Evolutionary conservation across 2,113 vertebrate species (phyloP).

Genomic region (Brachyhypopomus occidentalis): DNA sequence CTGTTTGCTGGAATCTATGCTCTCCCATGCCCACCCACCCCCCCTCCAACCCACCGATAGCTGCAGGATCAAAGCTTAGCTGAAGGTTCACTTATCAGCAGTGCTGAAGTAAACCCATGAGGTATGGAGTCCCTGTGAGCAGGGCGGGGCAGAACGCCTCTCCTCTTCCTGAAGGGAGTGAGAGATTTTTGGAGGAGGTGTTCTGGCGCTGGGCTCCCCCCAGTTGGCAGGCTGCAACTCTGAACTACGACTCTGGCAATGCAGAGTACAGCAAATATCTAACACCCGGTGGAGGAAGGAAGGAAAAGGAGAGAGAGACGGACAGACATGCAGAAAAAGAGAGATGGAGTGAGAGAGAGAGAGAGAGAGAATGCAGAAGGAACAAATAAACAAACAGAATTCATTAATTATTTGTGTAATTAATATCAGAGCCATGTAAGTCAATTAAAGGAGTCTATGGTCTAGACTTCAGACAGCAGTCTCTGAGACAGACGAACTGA

Average conservation of each 20-base stretch:
- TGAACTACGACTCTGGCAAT: slow-evolving; percentile 26
- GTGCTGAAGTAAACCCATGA: not conserved
- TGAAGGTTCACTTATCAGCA: not conserved
- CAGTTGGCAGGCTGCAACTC: slow-evolving; percentile 23
- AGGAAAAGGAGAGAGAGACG: not conserved
- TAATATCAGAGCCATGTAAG: not conserved
- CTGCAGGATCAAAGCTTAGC: not conserved
- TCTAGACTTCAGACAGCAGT: not conserved
- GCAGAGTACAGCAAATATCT: slow-evolving; percentile 37
- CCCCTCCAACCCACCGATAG: not conserved
- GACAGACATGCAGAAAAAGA: not conserved
- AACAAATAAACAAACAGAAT: slow-evolving; percentile 22
- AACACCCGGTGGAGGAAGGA: slow-evolving; percentile 17
- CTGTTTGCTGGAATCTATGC: not conserved
- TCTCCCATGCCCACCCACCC: too few species aligned
- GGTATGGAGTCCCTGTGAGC: slow-evolving; percentile 16
- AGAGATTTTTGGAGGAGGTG: slow-evolving; percentile 42
- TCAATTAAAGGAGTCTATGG: not conserved
- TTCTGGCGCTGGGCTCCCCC: slow-evolving; percentile 20
- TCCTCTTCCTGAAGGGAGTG: slow-evolving; percentile 11
- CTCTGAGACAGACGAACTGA: not conserved
- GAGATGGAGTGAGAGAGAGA: not conserved
- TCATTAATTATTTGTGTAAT: not conserved
- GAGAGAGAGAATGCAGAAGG: not conserved
- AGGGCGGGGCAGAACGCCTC: not conserved